phyloP scores from a whole-genome alignment of 2,888 invertebrate genomes.

The Crocallis elinguaria region DNA sequence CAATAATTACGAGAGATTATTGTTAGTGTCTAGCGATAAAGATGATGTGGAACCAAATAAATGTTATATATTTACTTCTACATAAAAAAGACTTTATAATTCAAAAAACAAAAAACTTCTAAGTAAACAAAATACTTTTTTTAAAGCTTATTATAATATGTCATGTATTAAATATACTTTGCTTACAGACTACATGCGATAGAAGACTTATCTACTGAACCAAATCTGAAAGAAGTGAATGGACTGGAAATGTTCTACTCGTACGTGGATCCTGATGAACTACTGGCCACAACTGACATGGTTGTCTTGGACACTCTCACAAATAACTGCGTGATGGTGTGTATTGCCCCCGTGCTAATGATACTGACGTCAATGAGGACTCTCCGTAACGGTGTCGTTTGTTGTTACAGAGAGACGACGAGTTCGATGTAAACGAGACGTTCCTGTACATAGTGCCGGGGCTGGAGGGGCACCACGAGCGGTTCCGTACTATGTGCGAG shows the following conservation, averaged over 20 bases:
- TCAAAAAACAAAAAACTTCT: too few relatives aligned
- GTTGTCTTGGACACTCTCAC: slow-evolving; percentile 40
- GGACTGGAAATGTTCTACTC: slow-evolving; percentile 55
- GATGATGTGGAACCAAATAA: too few relatives aligned
- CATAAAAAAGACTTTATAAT: too few relatives aligned
- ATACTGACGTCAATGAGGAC: neutral
- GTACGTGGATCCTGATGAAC: slow-evolving; percentile 59
- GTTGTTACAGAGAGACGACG: neutral
- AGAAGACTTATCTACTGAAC: slow-evolving; percentile 10
- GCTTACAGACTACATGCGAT: slow-evolving; percentile 31
- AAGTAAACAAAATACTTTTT: too few relatives aligned
- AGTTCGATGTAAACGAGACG: neutral
- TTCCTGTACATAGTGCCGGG: slow-evolving; percentile 21
- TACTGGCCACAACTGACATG: slow-evolving; percentile 56
- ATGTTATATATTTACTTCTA: too few relatives aligned
- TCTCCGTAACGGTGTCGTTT: neutral
- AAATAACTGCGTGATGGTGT: slow-evolving; percentile 18
- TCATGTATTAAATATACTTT: neutral
- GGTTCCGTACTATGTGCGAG: slow-evolving; percentile 44
- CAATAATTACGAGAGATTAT: too few relatives aligned
- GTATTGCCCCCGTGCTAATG: neutral
- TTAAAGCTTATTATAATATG: too few relatives aligned
- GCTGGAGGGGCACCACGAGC: slow-evolving; percentile 16
- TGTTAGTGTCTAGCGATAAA: too few relatives aligned
- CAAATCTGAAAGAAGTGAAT: slow-evolving; percentile 11